phyloP scores from a whole-genome alignment of 1,140 invertebrate species.

The Polyergus mexicanus region DNA sequence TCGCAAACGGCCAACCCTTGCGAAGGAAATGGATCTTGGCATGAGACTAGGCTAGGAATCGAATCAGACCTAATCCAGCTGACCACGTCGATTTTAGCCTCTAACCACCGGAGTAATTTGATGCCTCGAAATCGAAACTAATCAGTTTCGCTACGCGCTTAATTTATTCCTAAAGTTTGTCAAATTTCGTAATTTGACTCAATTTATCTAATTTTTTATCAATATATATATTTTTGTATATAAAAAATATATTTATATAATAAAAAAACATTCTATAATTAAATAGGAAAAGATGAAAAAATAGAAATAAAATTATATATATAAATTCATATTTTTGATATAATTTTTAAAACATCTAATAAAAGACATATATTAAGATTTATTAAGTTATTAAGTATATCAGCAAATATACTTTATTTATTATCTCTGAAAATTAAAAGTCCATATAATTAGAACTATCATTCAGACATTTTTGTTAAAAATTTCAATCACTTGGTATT shows the following conservation, averaged over 20 bases:
- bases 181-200: background rate
- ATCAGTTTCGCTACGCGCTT: slow-evolving; percentile 45
- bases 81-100: slow-evolving; percentile 72
- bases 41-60: slow-evolving; percentile 70
- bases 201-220: background rate
- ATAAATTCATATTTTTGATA: background rate
- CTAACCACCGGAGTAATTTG: slow-evolving; percentile 22
- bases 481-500: background rate
- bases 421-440: background rate
- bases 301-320: background rate
- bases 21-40: slow-evolving; percentile 75
- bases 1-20: slow-evolving; percentile 64
- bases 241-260: background rate
- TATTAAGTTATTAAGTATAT: background rate
- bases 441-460: background rate
- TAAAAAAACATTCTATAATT: background rate
- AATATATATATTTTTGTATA: background rate
- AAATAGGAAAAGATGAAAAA: background rate
- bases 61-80: slow-evolving; percentile 75
- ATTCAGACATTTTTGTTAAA: background rate
- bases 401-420: background rate
- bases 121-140: slow-evolving; percentile 43
- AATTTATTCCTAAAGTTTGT: background rate
- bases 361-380: background rate
- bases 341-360: background rate